Evolutionary conservation across 2,797 vertebrate genomes (phyloP).

Genomic region (Aldrovandia affinis): DNA sequence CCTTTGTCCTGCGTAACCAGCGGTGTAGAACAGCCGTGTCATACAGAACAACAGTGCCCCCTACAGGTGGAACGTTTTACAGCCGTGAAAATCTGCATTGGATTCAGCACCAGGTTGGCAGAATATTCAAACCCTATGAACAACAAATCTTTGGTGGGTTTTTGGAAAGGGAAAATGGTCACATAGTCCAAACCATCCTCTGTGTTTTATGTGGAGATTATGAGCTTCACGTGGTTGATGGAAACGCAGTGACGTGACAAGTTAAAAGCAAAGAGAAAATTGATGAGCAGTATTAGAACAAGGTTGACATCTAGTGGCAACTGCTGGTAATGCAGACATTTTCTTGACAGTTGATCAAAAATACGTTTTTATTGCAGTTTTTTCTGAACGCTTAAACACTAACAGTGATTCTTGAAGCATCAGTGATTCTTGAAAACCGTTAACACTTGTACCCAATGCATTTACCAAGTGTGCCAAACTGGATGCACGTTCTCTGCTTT

Average conservation of each 20-base stretch:
- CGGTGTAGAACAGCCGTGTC: not conserved
- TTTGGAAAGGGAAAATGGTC: not conserved
- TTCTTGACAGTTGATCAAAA: no score
- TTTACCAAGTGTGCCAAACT: no score
- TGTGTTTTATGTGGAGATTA: not conserved
- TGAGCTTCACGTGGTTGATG: not conserved
- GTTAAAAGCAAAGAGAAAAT: no score
- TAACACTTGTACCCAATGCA: no score
- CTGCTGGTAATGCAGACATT: constrained; percentile 5
- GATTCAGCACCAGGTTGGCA: not conserved
- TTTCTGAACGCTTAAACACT: no score
- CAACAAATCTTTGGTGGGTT: not conserved
- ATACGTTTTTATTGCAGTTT: no score
- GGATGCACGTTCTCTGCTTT: no score
- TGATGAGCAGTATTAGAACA: no score
- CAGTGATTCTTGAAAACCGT: no score
- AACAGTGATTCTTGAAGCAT: no score
- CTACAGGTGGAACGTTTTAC: not conserved
- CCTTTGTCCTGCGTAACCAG: no score
- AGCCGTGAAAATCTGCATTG: no score
- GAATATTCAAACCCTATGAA: not conserved
- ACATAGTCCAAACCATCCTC: not conserved
- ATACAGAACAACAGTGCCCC: constrained; percentile 20
- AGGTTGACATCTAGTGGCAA: constrained; percentile 2
- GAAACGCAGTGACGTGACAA: not conserved